Conservation (phyloP, 2,113 vertebrate species). For the Balaeniceps rex region DNA sequence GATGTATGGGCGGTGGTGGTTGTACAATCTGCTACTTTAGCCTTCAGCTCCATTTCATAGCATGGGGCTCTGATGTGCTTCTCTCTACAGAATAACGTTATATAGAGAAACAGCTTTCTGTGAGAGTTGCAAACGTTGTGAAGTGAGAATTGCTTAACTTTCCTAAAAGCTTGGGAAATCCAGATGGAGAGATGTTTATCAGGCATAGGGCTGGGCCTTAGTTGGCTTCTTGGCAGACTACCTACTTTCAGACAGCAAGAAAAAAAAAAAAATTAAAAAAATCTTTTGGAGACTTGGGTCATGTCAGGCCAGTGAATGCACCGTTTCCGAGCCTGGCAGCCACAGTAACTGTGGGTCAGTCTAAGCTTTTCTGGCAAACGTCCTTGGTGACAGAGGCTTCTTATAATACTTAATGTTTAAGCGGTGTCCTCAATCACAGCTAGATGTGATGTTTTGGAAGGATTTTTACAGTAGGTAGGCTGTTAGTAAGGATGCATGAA, state of each 20-base stretch:
- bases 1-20: neutral
- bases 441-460: neutral
- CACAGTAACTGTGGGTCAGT: neutral
- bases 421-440: neutral
- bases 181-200: slow-evolving; percentile 18
- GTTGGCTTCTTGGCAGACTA: slow-evolving; percentile 15
- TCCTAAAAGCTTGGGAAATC: slow-evolving; percentile 29
- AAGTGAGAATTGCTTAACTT: slow-evolving; percentile 20
- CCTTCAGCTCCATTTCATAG: neutral
- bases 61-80: neutral
- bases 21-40: neutral
- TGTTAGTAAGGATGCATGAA: neutral
- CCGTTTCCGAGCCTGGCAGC: neutral
- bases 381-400: neutral
- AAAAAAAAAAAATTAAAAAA: neutral
- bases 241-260: neutral
- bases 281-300: neutral
- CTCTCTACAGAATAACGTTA: neutral
- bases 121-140: neutral
- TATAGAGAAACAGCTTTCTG: neutral
- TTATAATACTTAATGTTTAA: neutral
- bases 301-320: neutral
- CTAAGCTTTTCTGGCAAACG: neutral
- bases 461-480: neutral
- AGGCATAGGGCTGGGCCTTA: neutral